Base-by-base conservation (phyloP, 2,888 invertebrate genomes). In the Philereme vetulata region DNA sequence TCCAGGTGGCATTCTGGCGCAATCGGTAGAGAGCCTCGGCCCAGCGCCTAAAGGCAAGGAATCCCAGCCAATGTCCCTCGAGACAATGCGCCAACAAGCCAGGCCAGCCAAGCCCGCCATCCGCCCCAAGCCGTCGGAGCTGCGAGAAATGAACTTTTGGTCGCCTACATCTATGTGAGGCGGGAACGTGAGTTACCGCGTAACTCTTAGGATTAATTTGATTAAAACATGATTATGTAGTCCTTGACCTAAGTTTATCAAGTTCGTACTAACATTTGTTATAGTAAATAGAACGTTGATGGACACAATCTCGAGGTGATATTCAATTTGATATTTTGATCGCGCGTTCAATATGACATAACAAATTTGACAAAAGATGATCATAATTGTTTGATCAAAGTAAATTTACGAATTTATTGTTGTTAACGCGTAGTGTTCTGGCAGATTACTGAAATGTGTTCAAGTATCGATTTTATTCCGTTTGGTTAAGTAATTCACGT, bases 121-220 rank as follows among this genome's bases (percentile, higher is more conserved):
- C 84, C 73, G 78, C 74, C 87, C 75, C 78, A 88, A 74, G 72
- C 79, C 74, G 0, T 95, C 96, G 0, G 96, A 96, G 77, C 86
- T 96, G 9, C 86, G 96, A 48, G 96, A 96, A 85, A 95, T 96
- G 95, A 96, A 96, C 84, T 96, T 96, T 87, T 96, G 96, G 96
- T 96, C 96, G 5, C 96, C 96, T 0, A 96, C 96, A 6, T 96
- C 96, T 0, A 96, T 96, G 96, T 96, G 93, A 88, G 72, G 38
- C 46, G 33, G 47, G 4, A 4, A 36, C 9, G n/a, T 0, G 58
- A 55, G 67, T 63, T 66, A 60, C 67, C n/a, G 38, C 38, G 61
- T 60, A 62, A 65, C 69, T 62, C 46, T 5, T 65, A 63, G 60
- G 58, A 21, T 54, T 50, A 21, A 10, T 46, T 46, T 33, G 9